Evolutionary conservation across 2,797 vertebrate genomes (phyloP).

Genomic region (Gymnodraco acuticeps): DNA sequence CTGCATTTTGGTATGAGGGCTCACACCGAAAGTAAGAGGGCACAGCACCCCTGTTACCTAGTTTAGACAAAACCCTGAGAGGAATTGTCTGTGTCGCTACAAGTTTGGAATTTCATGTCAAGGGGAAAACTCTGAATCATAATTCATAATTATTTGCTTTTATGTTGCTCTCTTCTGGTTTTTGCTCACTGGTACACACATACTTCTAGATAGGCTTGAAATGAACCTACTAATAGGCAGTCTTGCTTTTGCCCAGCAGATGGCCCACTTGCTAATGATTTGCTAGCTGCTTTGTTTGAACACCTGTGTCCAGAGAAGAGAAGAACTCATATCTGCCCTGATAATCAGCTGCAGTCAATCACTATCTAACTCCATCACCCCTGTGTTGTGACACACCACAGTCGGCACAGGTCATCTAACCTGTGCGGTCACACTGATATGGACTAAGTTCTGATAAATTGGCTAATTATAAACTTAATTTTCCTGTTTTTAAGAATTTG

Average conservation of each 20-base stretch:
- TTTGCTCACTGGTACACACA: no score
- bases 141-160: background rate
- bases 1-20: no score
- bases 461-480: constrained; percentile 43
- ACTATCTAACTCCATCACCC: constrained; percentile 49
- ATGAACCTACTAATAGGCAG: background rate
- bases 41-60: no score
- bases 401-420: constrained; percentile 39
- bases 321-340: constrained; percentile 60
- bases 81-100: background rate
- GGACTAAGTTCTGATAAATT: constrained; percentile 30
- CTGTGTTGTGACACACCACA: constrained; percentile 53
- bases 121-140: background rate
- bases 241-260: constrained; percentile 52
- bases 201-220: background rate
- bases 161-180: background rate
- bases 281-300: constrained; percentile 68
- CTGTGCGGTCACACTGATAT: constrained; percentile 18
- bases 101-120: background rate
- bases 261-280: constrained; percentile 45
- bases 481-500: background rate
- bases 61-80: no score
- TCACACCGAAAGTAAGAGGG: no score
- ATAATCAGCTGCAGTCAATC: constrained; percentile 72
- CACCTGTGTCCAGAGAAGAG: constrained; percentile 75